phyloP scores from a whole-genome alignment of 2,888 invertebrate genomes.

The Scaptomyza parva region DNA sequence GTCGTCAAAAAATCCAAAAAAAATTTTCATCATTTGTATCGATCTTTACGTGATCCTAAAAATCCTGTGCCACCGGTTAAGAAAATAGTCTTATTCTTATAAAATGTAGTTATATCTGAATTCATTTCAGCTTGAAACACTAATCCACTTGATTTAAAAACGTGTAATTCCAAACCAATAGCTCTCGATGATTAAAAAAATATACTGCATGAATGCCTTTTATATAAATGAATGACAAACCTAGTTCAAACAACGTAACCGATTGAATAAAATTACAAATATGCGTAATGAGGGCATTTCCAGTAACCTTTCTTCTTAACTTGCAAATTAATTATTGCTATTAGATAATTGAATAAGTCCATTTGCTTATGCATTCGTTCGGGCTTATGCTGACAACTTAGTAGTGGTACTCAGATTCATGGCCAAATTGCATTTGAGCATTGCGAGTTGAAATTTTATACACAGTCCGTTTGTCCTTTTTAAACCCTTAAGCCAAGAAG shows the following conservation, averaged over 20 bases:
- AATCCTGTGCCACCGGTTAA: conserved; percentile 4
- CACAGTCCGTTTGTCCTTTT: too few relatives aligned
- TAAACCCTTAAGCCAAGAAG: too few relatives aligned
- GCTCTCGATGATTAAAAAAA: neutral
- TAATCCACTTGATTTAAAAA: too few relatives aligned
- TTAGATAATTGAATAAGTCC: too few relatives aligned
- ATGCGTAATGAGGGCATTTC: conserved; percentile 2
- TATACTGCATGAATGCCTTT: neutral
- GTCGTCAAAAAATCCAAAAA: neutral
- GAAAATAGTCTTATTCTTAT: conserved; percentile 2
- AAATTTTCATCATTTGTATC: neutral
- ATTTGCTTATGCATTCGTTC: too few relatives aligned
- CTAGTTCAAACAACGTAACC: neutral
- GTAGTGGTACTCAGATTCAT: too few relatives aligned
- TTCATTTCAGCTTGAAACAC: neutral
- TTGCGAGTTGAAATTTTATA: too few relatives aligned
- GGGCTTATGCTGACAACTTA: too few relatives aligned
- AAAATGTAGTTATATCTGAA: neutral
- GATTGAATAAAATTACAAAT: neutral
- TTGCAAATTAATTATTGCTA: too few relatives aligned
- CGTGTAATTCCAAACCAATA: neutral
- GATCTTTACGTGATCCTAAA: conserved; percentile 1
- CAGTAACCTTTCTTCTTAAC: neutral
- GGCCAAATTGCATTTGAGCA: too few relatives aligned
- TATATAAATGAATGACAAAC: neutral